A percentile compares a stretch with the other conserved stretches of the same genome.
phyloP scores from a whole-genome alignment of 2,797 vertebrate species.

The Chrosomus eos region DNA sequence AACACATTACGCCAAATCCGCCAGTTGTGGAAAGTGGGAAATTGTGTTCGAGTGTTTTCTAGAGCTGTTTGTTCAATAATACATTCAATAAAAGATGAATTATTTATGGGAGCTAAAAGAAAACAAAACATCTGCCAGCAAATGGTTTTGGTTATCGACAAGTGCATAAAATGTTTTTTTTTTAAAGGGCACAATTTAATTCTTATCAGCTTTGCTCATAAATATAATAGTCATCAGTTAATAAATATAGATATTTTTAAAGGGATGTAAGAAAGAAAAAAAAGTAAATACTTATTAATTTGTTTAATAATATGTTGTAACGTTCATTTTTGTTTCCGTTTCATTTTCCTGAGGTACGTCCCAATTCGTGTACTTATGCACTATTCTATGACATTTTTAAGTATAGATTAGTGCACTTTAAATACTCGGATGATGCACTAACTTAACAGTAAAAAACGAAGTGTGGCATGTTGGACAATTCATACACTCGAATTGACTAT shows the following conservation, averaged over 20 bases:
- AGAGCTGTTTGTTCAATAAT: background rate
- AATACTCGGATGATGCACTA: too few species aligned
- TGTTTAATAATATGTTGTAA: too few species aligned
- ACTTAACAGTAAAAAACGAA: too few species aligned
- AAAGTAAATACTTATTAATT: too few species aligned
- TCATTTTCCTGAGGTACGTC: too few species aligned
- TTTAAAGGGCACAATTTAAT: background rate
- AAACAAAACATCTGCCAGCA: background rate
- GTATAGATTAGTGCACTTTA: too few species aligned
- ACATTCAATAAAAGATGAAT: background rate
- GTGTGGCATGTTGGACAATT: too few species aligned
- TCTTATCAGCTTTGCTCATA: background rate
- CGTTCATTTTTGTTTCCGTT: too few species aligned
- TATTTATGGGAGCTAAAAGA: background rate
- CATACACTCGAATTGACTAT: too few species aligned
- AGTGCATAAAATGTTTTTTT: background rate
- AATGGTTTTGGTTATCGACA: background rate
- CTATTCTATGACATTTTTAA: too few species aligned
- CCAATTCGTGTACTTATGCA: too few species aligned
- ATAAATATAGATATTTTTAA: background rate
- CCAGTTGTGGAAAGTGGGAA: background rate
- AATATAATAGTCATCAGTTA: background rate
- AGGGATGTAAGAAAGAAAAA: too few species aligned
- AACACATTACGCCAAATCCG: background rate
- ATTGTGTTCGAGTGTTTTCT: constrained; percentile 7